Evolutionary conservation across 2,797 vertebrate genomes (phyloP).

Genomic region (Octomys mimax): DNA sequence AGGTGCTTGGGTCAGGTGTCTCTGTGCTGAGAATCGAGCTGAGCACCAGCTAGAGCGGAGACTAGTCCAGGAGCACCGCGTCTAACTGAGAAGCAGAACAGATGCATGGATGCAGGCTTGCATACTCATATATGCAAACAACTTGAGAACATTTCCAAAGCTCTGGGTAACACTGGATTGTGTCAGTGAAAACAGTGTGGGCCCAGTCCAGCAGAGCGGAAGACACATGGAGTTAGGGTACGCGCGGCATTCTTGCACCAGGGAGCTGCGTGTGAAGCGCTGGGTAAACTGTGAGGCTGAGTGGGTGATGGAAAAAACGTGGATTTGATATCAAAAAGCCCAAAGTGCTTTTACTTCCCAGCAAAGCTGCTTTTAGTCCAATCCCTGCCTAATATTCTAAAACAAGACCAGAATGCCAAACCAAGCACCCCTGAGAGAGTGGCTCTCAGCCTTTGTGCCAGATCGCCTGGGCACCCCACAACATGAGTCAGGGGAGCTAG

Average conservation of each 20-base stretch:
- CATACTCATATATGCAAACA: not conserved
- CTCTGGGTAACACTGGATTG: not conserved
- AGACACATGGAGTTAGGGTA: not conserved
- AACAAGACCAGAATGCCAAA: not conserved
- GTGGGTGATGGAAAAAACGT: not conserved
- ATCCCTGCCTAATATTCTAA: not conserved
- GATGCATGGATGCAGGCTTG: not conserved
- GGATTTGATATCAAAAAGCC: not conserved
- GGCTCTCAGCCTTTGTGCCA: not conserved
- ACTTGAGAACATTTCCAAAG: conserved; percentile 8
- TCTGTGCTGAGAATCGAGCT: not conserved
- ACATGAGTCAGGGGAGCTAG: not conserved
- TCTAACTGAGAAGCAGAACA: not conserved
- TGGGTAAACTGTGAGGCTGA: not conserved
- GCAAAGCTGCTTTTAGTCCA: not conserved
- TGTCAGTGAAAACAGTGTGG: not conserved
- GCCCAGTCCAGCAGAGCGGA: not conserved
- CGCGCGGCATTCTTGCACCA: not conserved
- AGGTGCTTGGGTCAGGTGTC: not conserved
- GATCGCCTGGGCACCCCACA: not conserved
- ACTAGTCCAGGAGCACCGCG: not conserved
- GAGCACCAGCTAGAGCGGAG: not conserved
- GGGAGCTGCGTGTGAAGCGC: not conserved
- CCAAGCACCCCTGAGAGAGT: not conserved
- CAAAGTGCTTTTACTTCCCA: not conserved